Evolutionary conservation across 2,113 vertebrate species (phyloP).

Genomic region (Chionodraco myersi): DNA sequence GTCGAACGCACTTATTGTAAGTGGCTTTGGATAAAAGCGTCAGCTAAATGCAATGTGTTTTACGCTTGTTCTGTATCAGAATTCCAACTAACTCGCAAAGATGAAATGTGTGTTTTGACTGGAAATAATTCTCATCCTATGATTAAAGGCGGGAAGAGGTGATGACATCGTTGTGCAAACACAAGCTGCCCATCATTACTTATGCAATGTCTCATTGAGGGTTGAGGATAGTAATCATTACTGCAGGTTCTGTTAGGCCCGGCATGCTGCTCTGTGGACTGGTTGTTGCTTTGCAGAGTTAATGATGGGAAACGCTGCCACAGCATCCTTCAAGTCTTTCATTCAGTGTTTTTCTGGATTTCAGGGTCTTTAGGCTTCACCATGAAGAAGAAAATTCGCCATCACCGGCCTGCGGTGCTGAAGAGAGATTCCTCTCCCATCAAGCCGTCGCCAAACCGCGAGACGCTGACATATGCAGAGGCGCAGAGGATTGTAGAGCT

Average conservation of each 20-base stretch:
- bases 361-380: constrained; percentile 43
- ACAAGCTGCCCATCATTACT: background rate
- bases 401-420: constrained; percentile 84
- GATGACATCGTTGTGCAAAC: background rate
- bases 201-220: background rate
- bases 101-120: too few species aligned
- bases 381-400: constrained; percentile 97
- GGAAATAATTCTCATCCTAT: too few species aligned
- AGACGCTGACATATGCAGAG: constrained; percentile 96
- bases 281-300: background rate
- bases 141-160: background rate
- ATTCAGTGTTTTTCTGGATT: background rate
- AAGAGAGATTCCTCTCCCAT: constrained; percentile 93
- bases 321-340: background rate
- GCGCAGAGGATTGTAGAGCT: constrained; percentile 99
- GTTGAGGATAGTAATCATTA: constrained; percentile 21
- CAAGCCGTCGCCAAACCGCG: constrained; percentile 94
- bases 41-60: too few species aligned
- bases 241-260: background rate
- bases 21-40: too few species aligned
- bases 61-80: too few species aligned
- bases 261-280: background rate
- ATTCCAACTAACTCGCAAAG: too few species aligned
- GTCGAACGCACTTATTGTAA: too few species aligned
- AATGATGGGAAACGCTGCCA: background rate